Evolutionary conservation across 2,888 invertebrate species (phyloP), one percentile per base, ranked within the genome.

Genomic region (Standfussiana lucernea): DNA sequence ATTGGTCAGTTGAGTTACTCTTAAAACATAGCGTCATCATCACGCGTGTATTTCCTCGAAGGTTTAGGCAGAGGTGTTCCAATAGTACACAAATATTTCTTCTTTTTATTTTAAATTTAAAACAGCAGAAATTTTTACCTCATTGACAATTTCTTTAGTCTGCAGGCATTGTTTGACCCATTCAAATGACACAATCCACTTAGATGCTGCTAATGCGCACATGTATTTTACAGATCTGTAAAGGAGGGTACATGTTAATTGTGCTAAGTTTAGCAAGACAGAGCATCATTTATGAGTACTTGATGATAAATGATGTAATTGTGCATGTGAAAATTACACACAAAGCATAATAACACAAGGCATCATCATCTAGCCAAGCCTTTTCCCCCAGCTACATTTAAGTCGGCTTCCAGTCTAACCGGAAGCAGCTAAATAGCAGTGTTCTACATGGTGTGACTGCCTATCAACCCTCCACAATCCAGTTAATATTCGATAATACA

Each of bases 181-280:
- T n/a, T 94, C 93, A 88, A 94, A 96, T 8, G 96, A 95, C 21
- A 97, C 90, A 50, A 97, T 97, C 97, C 97, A 97, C 87, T 97
- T 96, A 1, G 97, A 97, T 1, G 97, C 95, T 18, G 97, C 97
- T 62, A 97, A 91, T 1, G 97, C 97, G 67, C 95, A 94, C 92
- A 97, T 95, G 88, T 95, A 97, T 86, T 97, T 97, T 24, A 97
- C 94, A n/a, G 97, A 94, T 82, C 97, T 97, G 90, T 28, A 65
- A 90, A 74, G 11, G 15, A 59, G 28, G 18, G 21, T 21, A 61
- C 50, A 61, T 53, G 32, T 67, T 75, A 84, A 56, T 64, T 64
- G 35, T 61, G 66, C 47, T 67, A 68, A 68, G 11, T 68, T 40
- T 53, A 62, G 37, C 45, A 42, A 45, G 28, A 42, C 42, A 47